Evolutionary conservation across 2,797 vertebrate species (phyloP), one percentile per base, ranked within the genome.

Genomic region (Pangasius djambal): DNA sequence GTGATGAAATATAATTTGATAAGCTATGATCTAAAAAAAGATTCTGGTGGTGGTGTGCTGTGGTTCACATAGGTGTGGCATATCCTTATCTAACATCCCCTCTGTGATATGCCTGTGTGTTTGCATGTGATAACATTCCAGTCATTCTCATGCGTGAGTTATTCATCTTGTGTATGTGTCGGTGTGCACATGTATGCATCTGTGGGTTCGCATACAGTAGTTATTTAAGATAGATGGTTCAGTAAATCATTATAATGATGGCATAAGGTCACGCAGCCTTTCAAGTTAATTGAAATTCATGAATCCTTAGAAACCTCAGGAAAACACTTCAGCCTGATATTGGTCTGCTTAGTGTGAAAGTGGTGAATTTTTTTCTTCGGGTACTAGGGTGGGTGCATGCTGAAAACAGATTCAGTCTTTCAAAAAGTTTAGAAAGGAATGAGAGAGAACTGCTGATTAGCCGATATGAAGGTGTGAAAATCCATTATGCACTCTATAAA

Each of bases 71-170:
- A 90, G 92, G 89, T 89, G 91, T 89, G 88, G 88, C 87, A 86
- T 82, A 57, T 65, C 69, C 89, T 90, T 90, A 85, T 92, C 70
- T 88, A n/a, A 15, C 61, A 83, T 87, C 75, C 77, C 79, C 75
- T 85, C 83, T 89, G 65, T 86, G 44, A 55, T 50, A 65, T 70
- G 70, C 10, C 16, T 72, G n/a, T 37, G 40, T 85, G 86, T 86
- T 85, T 85, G 55, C 31, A 44, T 87, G 81, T 40, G 91, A 93
- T 90, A 92, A 92, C 88, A 94, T 93, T 92, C 92, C 91, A 69
- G 78, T 84, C 84, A 88, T 92, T 85, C 86, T 90, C 67, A 69
- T 86, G 82, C 90, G 84, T 85, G 75, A 77, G 52, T 65, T 89
- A 89, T 88, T 88, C 85, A 89, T 85, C 75, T 63, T 92, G 63